A percentile compares a stretch with the other conserved stretches of the same genome.
These are phyloP conservation scores for Trissolcus basalis DNA, from an alignment of 1,140 invertebrate genomes.

Conservation along the genomic window DNA sequence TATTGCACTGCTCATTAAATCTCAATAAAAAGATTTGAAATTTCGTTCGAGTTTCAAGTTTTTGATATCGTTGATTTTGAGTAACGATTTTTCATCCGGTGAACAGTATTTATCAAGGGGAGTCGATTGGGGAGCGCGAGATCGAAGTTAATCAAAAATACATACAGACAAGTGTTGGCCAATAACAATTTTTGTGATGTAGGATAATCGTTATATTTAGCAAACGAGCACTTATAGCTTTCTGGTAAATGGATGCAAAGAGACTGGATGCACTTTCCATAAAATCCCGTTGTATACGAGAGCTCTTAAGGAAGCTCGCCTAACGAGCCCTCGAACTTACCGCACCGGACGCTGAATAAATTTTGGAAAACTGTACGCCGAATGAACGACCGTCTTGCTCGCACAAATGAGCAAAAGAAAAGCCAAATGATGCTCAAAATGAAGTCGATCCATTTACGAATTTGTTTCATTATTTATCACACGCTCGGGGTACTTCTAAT, in stretches of 20 bases:
- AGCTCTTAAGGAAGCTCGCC: constrained; percentile 73
- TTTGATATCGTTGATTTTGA: no score
- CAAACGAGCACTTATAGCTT: constrained; percentile 65
- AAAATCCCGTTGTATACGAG: constrained; percentile 76
- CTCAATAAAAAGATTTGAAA: no score
- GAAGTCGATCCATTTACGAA: no score
- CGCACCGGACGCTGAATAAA: constrained; percentile 56
- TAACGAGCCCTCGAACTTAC: constrained; percentile 68
- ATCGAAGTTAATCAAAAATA: constrained; percentile 48
- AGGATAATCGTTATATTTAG: constrained; percentile 70
- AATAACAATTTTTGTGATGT: constrained; percentile 63
- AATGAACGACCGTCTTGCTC: constrained; percentile 41
- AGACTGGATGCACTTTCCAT: constrained; percentile 76
- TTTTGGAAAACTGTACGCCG: constrained; percentile 54
- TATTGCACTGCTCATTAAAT: no score
- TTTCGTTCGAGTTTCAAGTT: no score
- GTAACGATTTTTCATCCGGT: no score
- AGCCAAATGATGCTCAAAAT: not conserved
- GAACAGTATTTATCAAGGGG: no score
- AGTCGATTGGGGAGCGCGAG: constrained; percentile 2
- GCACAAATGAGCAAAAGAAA: constrained; percentile 26
- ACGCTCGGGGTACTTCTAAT: no score
- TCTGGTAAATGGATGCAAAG: constrained; percentile 69
- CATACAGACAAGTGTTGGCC: constrained; percentile 43
- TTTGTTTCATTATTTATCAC: no score